Conservation (phyloP, 2,888 invertebrate genomes). For the Chorisops tibialis region DNA sequence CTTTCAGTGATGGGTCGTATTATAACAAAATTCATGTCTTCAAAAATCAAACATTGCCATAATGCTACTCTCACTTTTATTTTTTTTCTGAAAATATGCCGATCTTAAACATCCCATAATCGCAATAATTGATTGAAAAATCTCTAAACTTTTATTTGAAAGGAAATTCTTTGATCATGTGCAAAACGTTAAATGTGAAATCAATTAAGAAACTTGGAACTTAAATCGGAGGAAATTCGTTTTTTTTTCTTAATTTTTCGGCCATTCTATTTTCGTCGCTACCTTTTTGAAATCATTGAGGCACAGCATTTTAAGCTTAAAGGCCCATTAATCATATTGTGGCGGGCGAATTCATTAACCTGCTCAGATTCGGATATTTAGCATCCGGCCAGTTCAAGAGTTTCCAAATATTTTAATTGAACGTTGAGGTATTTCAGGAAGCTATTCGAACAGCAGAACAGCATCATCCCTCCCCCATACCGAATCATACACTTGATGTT, state of each 20-base stretch:
- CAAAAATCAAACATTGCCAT: too few species aligned
- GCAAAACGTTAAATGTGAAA: conserved; percentile 6
- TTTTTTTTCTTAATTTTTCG: too few species aligned
- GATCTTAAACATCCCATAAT: conserved; percentile 11
- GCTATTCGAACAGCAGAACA: too few species aligned
- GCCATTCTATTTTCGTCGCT: conserved; percentile 17
- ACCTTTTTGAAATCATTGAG: conserved; percentile 13
- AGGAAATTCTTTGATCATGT: conserved; percentile 11
- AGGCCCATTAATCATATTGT: conserved; percentile 17
- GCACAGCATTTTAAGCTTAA: conserved; percentile 19
- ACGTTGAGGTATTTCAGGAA: too few species aligned
- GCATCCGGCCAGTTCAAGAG: conserved; percentile 17
- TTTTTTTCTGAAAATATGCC: too few species aligned
- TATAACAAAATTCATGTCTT: too few species aligned
- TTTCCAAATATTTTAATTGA: conserved; percentile 3
- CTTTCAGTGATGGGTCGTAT: too few species aligned
- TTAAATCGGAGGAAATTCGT: neutral
- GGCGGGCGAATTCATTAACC: conserved; percentile 23
- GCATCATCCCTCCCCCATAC: too few species aligned
- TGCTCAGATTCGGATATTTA: conserved; percentile 25
- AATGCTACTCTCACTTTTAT: too few species aligned
- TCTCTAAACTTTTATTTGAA: conserved; percentile 13
- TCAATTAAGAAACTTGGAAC: neutral
- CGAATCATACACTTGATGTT: too few species aligned
- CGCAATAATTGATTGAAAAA: conserved; percentile 4